Evolutionary conservation across 2,113 vertebrate genomes (phyloP), one percentile per base, ranked within the genome.

Genomic region (Centrocercus urophasianus): DNA sequence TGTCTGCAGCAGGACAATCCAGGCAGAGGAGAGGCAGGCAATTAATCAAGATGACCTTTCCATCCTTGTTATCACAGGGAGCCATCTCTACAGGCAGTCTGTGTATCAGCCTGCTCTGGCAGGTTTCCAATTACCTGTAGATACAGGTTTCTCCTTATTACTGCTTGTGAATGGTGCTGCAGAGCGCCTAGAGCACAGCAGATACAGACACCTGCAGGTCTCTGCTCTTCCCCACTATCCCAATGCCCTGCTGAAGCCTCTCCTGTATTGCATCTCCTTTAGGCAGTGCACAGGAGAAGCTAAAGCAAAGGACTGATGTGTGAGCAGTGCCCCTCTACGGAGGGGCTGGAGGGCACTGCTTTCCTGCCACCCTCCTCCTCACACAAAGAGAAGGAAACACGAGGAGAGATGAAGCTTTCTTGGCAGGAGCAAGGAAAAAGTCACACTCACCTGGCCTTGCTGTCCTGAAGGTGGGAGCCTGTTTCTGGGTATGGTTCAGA

Each of bases 361-460:
- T 64, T 64, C 40, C 60, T 52, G 38, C 17, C 75, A 52, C n/a
- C 9, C 16, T 32, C 24, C 15, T 36, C 30, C 34, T n/a, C 40
- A 25, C 16, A 60, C 12, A 10, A 9, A 61, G 40, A 2, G 30
- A 61, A 60, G 52, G 13, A 84, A 81, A 11, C 3, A 24, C 9
- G 40, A 56, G 5, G 28, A 52, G 52, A 13, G 11, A 34, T 8
- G 22, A 5, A 42, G 16, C 21, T 28, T 60, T 65, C 69, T 75
- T 48, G 30, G 38, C 34, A 65, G 30, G 18, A 36, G 34, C 52
- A 36, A 47, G 30, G 56, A 66, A 70, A 34, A 73, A 36, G 57
- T 50, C 16, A 30, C 0, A 0, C 7, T 47, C 43, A 52, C 22
- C 20, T 25, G 38, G 36, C 43, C 17, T 57, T 2, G 2, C 18